phyloP scores from a whole-genome alignment of 1,140 invertebrate genomes.

The Lutraria rhynchaena region DNA sequence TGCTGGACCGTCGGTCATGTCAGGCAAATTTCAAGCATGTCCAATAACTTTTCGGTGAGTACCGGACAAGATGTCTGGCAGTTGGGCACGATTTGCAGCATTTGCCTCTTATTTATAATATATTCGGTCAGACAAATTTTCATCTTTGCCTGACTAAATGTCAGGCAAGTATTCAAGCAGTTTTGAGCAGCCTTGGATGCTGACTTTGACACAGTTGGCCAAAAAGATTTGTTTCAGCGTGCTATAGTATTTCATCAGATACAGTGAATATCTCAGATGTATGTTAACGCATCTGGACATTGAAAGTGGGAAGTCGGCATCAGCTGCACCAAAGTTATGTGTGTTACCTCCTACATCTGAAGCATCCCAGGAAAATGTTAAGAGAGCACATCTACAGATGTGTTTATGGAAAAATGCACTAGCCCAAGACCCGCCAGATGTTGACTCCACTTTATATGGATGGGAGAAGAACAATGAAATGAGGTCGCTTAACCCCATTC shows the following conservation, averaged over 20 bases:
- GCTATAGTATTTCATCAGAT: not conserved
- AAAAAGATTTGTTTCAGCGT: slow-evolving; percentile 19
- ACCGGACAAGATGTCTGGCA: too few relatives aligned
- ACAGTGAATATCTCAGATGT: slow-evolving; percentile 12
- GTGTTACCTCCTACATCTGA: slow-evolving; percentile 8
- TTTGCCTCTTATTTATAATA: too few relatives aligned
- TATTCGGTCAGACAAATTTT: not conserved
- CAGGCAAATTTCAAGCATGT: too few relatives aligned
- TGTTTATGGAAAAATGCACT: slow-evolving; percentile 25
- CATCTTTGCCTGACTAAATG: too few relatives aligned
- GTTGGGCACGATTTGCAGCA: too few relatives aligned
- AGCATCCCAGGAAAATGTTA: slow-evolving; percentile 37
- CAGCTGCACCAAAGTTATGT: not conserved
- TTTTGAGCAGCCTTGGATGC: too few relatives aligned
- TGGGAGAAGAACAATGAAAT: not conserved
- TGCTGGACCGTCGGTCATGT: too few relatives aligned
- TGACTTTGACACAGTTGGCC: slow-evolving; percentile 1
- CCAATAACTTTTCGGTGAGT: too few relatives aligned
- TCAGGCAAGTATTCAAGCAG: too few relatives aligned
- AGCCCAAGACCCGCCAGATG: not conserved
- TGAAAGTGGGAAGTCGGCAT: not conserved
- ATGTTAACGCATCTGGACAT: not conserved
- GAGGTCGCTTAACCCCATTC: not conserved
- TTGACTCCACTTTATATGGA: slow-evolving; percentile 6
- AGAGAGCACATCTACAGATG: slow-evolving; percentile 50